Evolutionary conservation across 2,888 invertebrate genomes (phyloP).

Genomic region (Imbricaverruca yamaguchii): DNA sequence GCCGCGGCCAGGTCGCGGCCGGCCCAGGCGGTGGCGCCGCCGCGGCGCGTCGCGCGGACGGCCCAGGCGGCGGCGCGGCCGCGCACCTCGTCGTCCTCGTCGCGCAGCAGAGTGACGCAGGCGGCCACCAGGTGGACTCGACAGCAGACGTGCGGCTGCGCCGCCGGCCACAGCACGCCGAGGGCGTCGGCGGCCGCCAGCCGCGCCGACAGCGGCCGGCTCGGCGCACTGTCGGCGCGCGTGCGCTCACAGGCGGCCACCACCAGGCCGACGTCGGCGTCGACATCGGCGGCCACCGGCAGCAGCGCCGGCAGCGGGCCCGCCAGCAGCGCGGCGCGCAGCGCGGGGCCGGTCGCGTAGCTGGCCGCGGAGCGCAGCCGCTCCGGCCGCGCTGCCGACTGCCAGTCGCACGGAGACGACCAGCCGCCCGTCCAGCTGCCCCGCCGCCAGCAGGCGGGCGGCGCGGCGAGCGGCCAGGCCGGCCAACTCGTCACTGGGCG

Average conservation of each 20-base stretch:
- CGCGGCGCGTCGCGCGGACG: slow-evolving; percentile 44
- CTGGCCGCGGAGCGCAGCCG: slow-evolving; percentile 40
- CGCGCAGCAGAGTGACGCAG: slow-evolving; percentile 43
- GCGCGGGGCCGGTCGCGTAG: slow-evolving; percentile 43
- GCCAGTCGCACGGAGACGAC: slow-evolving; percentile 45
- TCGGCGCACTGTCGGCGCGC: slow-evolving; percentile 33
- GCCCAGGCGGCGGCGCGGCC: slow-evolving; percentile 43
- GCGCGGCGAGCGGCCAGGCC: neutral
- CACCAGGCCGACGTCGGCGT: slow-evolving; percentile 43
- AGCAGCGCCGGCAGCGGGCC: slow-evolving; percentile 42
- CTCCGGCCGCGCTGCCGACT: slow-evolving; percentile 42
- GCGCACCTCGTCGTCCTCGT: slow-evolving; percentile 42
- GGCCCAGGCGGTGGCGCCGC: too few species aligned
- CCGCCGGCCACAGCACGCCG: slow-evolving; percentile 26
- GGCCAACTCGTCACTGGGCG: neutral
- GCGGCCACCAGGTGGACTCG: slow-evolving; percentile 44
- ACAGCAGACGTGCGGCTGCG: slow-evolving; percentile 28
- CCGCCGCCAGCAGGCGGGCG: slow-evolving; percentile 22
- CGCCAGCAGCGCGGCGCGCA: slow-evolving; percentile 41
- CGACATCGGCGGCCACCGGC: slow-evolving; percentile 45
- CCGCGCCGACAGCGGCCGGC: too few species aligned
- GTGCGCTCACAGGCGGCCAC: slow-evolving; percentile 44
- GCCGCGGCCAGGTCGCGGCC: slow-evolving; percentile 43
- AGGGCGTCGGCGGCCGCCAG: neutral
- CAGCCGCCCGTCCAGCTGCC: slow-evolving; percentile 44